Evolutionary conservation across 1,140 invertebrate genomes (phyloP).

Genomic region (Drosophila neocordata): DNA sequence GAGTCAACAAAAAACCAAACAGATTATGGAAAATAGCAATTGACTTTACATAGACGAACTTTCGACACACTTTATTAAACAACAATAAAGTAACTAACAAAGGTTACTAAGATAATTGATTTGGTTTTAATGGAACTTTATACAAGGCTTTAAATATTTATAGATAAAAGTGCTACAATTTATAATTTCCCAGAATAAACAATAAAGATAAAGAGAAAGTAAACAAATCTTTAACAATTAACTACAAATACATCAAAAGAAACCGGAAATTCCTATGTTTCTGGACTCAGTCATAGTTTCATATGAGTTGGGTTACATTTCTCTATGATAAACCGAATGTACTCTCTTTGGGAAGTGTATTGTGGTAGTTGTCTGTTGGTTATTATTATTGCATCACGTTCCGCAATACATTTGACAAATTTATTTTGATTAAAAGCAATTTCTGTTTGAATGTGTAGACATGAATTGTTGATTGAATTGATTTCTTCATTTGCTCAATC

Average conservation of each 20-base stretch:
- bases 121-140: too few species aligned
- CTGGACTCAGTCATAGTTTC: too few species aligned
- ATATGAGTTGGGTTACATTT: too few species aligned
- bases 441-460: constrained; percentile 61
- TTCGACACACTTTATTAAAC: not conserved
- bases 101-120: too few species aligned
- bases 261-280: too few species aligned
- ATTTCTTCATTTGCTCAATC: constrained; percentile 23
- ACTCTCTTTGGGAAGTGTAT: constrained; percentile 9
- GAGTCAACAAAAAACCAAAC: constrained; percentile 23
- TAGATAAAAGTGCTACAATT: too few species aligned
- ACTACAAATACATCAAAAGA: too few species aligned
- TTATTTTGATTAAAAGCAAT: constrained; percentile 76
- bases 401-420: constrained; percentile 75
- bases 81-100: too few species aligned
- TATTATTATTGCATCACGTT: constrained; percentile 74
- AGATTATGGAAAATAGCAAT: not conserved
- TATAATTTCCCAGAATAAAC: too few species aligned
- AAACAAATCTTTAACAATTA: too few species aligned
- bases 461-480: constrained; percentile 73
- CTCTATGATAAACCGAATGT: not conserved
- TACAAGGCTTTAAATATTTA: too few species aligned
- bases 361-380: constrained; percentile 24
- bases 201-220: too few species aligned
- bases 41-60: not conserved